Conservation (phyloP, 1,140 invertebrate species). For the Papilio glaucus region DNA sequence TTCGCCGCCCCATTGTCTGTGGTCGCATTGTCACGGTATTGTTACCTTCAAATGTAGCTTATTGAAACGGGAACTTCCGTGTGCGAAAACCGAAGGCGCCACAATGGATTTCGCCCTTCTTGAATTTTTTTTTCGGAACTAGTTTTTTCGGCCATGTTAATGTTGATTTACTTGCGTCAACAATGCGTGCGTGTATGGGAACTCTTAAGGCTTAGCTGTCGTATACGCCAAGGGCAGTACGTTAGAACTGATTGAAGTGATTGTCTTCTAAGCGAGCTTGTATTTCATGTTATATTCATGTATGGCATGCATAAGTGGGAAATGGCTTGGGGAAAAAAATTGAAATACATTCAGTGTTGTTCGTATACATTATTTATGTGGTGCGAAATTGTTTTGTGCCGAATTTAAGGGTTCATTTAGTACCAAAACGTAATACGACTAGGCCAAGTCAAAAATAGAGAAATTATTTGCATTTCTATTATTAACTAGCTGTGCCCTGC, state of each 20-base stretch:
- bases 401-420: slow-evolving; percentile 10
- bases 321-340: slow-evolving; percentile 37
- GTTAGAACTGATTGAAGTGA: slow-evolving; percentile 41
- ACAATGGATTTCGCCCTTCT: slow-evolving; percentile 61
- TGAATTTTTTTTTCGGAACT: slow-evolving; percentile 59
- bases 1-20: slow-evolving; percentile 57
- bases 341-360: slow-evolving; percentile 28
- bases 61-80: slow-evolving; percentile 66
- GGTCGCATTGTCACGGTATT: slow-evolving; percentile 53
- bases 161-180: slow-evolving; percentile 77
- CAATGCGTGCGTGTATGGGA: slow-evolving; percentile 67
- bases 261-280: slow-evolving; percentile 30
- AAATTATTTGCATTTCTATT: too few species aligned
- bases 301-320: slow-evolving; percentile 52
- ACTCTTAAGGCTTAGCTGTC: slow-evolving; percentile 50
- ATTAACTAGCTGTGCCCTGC: too few species aligned
- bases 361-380: slow-evolving; percentile 25
- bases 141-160: slow-evolving; percentile 71
- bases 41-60: slow-evolving; percentile 59
- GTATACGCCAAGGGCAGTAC: slow-evolving; percentile 38
- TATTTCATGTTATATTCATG: not conserved
- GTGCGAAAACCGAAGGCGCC: slow-evolving; percentile 61
- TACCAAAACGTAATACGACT: not conserved
- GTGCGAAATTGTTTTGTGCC: slow-evolving; percentile 22
- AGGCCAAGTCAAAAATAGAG: not conserved